These are phyloP conservation scores for Aurelia sp. DNA, from an alignment of 30 jellyfish, hydroid and myxozoan species.

Conservation along the genomic window DNA sequence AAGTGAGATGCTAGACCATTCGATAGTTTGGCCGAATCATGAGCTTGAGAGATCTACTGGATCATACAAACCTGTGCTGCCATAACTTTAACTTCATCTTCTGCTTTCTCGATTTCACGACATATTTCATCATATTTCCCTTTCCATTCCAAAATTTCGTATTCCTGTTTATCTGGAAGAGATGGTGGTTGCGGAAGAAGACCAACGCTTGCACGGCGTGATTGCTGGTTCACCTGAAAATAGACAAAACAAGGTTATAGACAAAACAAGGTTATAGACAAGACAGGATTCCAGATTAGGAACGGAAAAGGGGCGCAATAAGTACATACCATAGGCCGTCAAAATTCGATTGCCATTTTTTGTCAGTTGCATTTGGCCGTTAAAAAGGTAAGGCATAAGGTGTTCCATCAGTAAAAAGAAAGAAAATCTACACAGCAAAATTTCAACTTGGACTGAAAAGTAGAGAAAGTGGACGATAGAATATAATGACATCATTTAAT, in stretches of 20 bases:
- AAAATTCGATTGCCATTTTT: too few relatives aligned
- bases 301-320: background rate
- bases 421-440: too few relatives aligned
- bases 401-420: too few relatives aligned
- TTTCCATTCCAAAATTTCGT: conserved; percentile 71
- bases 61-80: conserved; percentile 44
- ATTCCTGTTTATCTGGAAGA: conserved; percentile 64
- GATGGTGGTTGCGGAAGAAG: conserved; percentile 65
- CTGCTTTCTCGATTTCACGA: conserved; percentile 65
- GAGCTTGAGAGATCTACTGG: too few relatives aligned
- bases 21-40: too few relatives aligned
- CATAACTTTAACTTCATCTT: conserved; percentile 72
- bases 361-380: too few relatives aligned
- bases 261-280: background rate
- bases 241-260: background rate
- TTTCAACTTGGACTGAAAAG: too few relatives aligned
- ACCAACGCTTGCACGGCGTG: conserved; percentile 81
- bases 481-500: too few relatives aligned
- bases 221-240: conserved; percentile 43
- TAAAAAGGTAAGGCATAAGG: too few relatives aligned
- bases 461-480: too few relatives aligned
- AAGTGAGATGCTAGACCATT: too few relatives aligned
- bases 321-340: too few relatives aligned
- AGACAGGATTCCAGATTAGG: background rate
- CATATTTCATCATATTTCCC: conserved; percentile 63